A percentile compares a stretch with the other conserved stretches of the same genome.
These are phyloP conservation scores for Cichladusa arquata DNA, from an alignment of 2,113 vertebrate genomes.

Conservation along the genomic window DNA sequence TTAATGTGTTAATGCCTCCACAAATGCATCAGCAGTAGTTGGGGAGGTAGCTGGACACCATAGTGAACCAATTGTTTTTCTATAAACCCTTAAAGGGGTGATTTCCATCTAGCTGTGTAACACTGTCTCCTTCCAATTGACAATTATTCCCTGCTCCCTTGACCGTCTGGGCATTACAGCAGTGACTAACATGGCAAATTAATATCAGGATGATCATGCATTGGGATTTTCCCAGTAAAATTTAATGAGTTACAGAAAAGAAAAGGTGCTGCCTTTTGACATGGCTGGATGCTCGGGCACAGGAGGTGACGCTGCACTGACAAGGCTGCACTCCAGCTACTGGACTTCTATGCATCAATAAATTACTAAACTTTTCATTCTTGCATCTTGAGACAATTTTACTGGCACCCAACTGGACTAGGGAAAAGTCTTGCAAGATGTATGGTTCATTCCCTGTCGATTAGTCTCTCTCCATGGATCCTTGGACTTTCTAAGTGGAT, in stretches of 20 bases:
- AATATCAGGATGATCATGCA: background rate
- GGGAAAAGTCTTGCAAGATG: background rate
- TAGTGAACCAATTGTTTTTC: constrained; percentile 8
- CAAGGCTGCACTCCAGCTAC: background rate
- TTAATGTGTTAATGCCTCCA: background rate
- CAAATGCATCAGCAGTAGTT: background rate
- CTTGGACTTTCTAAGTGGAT: background rate
- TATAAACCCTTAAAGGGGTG: background rate
- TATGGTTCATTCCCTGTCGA: background rate
- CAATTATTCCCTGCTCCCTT: background rate
- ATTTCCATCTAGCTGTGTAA: background rate
- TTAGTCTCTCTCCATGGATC: background rate
- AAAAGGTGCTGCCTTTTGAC: background rate
- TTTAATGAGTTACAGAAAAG: background rate
- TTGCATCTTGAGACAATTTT: background rate
- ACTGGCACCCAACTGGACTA: background rate
- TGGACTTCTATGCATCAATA: background rate
- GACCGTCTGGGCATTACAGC: background rate
- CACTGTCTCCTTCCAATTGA: background rate
- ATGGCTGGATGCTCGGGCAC: background rate
- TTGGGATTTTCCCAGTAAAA: background rate
- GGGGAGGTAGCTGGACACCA: background rate
- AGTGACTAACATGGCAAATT: background rate
- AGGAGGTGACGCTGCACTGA: rapidly evolving
- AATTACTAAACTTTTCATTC: background rate